phyloP scores from a whole-genome alignment of 2,888 invertebrate genomes.

The Uropetala carovei region DNA sequence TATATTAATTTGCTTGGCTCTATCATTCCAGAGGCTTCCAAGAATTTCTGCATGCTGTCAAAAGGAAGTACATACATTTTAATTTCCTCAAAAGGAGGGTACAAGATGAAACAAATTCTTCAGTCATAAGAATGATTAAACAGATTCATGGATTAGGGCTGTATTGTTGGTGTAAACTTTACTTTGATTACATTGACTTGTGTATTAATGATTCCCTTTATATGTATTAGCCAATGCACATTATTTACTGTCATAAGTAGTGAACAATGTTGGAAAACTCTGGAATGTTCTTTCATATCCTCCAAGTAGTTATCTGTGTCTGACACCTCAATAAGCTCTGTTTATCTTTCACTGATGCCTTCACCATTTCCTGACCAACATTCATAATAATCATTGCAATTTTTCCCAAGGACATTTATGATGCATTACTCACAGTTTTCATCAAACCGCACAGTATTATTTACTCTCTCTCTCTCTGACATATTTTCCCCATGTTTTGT shows the following conservation, averaged over 20 bases:
- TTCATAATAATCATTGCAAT: neutral
- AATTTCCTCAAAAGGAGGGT: neutral
- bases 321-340: conserved; percentile 15
- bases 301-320: conserved; percentile 49
- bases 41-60: neutral
- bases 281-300: conserved; percentile 55
- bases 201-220: too few species aligned
- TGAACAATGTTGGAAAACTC: conserved; percentile 34
- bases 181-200: too few species aligned
- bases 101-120: too few species aligned
- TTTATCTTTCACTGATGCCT: conserved; percentile 40
- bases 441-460: conserved; percentile 37
- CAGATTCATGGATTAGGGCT: too few species aligned
- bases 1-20: conserved; percentile 56
- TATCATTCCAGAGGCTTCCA: conserved; percentile 60
- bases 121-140: too few species aligned
- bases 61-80: neutral
- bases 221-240: too few species aligned
- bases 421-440: conserved; percentile 51
- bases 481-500: neutral
- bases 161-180: too few species aligned
- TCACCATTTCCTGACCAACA: conserved; percentile 34
- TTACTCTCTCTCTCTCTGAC: neutral
- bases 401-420: neutral
- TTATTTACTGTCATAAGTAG: too few species aligned